Evolutionary conservation across 2,113 vertebrate species (phyloP), one percentile per base, ranked within the genome.

Genomic region (Ceuthmochares aereus): DNA sequence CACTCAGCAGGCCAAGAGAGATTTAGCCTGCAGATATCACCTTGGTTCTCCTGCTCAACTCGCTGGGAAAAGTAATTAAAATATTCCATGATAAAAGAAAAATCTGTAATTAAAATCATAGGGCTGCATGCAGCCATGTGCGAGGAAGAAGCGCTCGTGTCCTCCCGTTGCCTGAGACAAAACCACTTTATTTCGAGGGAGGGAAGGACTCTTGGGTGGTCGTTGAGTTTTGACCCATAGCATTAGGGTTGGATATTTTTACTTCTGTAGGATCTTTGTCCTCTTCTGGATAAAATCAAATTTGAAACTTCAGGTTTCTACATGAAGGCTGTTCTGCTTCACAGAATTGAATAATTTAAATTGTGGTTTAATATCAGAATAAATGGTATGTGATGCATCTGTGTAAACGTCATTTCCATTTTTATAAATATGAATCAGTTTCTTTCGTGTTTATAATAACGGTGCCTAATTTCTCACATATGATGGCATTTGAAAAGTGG

Each of bases 51-150:
- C 76, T 86, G 40, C 83, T 83, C 78, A 62, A 25, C 72, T 67
- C 21, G 40, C 55, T 80, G 59, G 15, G 94, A 29, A 78, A 89
- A 94, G 87, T 89, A 87, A 96, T 96, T 95, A 95, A 96, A 96
- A 78, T 47, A 29, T 63, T 67, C 64, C 4, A 9, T 21, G 87
- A 32, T 37, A 72, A 90, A 67, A 87, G 76, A 66, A 84, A 73
- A 95, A 86, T 52, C 40, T 69, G 67, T 83, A 93, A 84, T 94
- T 93, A 81, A 91, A 90, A 72, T 94, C 68, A 12, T 25, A 12
- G 55, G 36, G 51, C 55, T 89, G 32, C 81, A 66, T 69, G 59
- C 55, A 93, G 34, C 83, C 54, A 5, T 29, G 8, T 11, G 43
- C 18, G n/a, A 66, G 59, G 81, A 45, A 67, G 69, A 70, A 25